Conservation (phyloP, 2,113 vertebrate genomes). For the Cynoglossus semilaevis region DNA sequence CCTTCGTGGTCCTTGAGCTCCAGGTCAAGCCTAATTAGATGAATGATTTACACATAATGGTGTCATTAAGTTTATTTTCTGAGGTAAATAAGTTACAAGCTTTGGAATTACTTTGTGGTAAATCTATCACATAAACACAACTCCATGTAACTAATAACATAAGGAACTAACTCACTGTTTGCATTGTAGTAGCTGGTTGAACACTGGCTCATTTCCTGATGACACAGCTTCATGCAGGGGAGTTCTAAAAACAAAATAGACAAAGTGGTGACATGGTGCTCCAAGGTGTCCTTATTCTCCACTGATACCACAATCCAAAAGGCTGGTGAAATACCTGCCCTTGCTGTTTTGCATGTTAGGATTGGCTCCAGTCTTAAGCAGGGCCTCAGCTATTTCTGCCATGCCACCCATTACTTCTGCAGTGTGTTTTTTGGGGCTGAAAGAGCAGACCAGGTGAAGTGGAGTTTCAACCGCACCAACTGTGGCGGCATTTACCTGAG, state of each 20-base stretch:
- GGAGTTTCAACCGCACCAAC: conserved; percentile 91
- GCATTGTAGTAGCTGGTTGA: conserved; percentile 93
- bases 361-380: conserved; percentile 91
- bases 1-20: conserved; percentile 95
- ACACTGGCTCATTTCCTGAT: conserved; percentile 91
- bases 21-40: conserved; percentile 82
- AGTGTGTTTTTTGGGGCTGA: conserved; percentile 87
- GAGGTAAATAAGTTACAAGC: background rate
- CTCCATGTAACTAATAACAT: background rate
- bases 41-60: background rate
- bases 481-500: conserved; percentile 91
- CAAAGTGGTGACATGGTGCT: background rate
- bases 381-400: conserved; percentile 88
- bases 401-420: conserved; percentile 88
- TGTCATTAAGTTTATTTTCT: background rate
- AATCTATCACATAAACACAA: background rate
- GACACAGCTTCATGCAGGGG: conserved; percentile 88
- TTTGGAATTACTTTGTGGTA: background rate
- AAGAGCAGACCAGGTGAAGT: conserved; percentile 90
- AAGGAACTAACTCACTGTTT: conserved; percentile 85
- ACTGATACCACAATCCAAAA: background rate
- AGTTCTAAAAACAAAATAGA: conserved; percentile 76
- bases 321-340: conserved; percentile 78
- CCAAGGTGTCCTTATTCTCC: too few species aligned
- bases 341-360: conserved; percentile 95